Percentiles rank a stretch among this genome's conserved stretches.
Evolutionary conservation across 2,113 vertebrate species (phyloP).

Genomic region (Oncorhynchus kisutch): DNA sequence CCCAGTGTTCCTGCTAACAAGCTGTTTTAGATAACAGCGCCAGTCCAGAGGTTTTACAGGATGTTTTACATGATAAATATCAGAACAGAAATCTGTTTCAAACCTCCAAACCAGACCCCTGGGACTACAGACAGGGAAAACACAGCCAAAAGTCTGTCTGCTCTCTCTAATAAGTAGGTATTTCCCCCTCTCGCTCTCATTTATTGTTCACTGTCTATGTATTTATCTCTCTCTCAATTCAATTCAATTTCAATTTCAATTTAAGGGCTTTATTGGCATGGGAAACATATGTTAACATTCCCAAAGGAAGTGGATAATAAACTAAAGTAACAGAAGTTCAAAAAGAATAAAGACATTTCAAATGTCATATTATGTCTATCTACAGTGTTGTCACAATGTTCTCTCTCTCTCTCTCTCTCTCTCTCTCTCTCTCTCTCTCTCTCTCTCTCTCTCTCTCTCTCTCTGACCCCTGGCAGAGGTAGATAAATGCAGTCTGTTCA

Average conservation of each 20-base stretch:
- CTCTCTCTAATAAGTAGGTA: not conserved
- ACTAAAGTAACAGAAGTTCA: no score
- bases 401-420: no score
- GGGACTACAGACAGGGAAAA: constrained; percentile 7
- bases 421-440: no score
- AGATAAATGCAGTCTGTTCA: not conserved
- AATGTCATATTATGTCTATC: no score
- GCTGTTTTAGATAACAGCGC: constrained; percentile 34
- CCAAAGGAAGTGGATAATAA: no score
- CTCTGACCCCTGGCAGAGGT: not conserved
- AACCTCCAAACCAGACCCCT: constrained; percentile 16
- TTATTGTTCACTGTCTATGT: not conserved
- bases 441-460: no score
- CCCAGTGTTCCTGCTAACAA: constrained; percentile 27
- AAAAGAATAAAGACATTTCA: no score
- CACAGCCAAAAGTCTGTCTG: not conserved
- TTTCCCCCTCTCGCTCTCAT: not conserved
- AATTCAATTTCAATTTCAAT: no score
- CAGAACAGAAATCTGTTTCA: not conserved
- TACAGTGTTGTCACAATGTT: no score
- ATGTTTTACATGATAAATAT: constrained; percentile 5
- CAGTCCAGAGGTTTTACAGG: constrained; percentile 18
- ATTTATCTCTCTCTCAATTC: not conserved
- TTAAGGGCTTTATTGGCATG: no score
- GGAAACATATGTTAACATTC: no score